Conservation (phyloP, 1,140 invertebrate genomes). For the Dolichoris vasculosae region DNA sequence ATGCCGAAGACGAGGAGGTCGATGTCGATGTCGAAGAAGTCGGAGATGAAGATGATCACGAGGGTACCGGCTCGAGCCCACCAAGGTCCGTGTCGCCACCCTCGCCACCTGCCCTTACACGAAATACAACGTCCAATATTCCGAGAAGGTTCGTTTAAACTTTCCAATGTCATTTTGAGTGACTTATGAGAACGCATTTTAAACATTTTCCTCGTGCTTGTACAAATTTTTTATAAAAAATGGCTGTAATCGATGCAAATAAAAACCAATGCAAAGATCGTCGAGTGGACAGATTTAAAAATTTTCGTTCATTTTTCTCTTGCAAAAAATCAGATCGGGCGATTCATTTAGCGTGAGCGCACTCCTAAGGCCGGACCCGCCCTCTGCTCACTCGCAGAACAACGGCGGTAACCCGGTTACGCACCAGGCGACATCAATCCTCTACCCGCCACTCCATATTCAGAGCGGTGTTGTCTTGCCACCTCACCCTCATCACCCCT, state of each 20-base stretch:
- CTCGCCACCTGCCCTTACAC: constrained; percentile 57
- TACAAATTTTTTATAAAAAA: too few relatives aligned
- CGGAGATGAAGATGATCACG: constrained; percentile 71
- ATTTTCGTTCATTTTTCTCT: background rate
- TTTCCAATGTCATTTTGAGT: background rate
- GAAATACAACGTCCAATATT: background rate
- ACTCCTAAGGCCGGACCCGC: constrained; percentile 83
- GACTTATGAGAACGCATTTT: too few relatives aligned
- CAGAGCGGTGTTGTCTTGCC: constrained; percentile 59
- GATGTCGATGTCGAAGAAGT: constrained; percentile 73
- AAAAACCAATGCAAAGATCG: too few relatives aligned
- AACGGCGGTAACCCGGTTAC: constrained; percentile 59
- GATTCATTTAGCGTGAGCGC: constrained; percentile 87
- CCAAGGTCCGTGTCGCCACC: constrained; percentile 68
- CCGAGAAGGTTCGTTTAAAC: constrained; percentile 10
- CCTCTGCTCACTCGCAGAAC: constrained; percentile 75
- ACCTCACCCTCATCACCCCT: constrained; percentile 69
- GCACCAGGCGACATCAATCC: constrained; percentile 74
- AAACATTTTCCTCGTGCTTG: too few relatives aligned
- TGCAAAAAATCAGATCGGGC: constrained; percentile 74
- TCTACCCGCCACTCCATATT: constrained; percentile 76
- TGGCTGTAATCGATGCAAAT: too few relatives aligned
- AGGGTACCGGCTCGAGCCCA: constrained; percentile 64
- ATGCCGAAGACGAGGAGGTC: constrained; percentile 69
- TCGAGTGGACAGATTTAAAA: too few relatives aligned